Evolutionary conservation across 2,888 invertebrate species (phyloP).

Genomic region (Eucera pruinosa): DNA sequence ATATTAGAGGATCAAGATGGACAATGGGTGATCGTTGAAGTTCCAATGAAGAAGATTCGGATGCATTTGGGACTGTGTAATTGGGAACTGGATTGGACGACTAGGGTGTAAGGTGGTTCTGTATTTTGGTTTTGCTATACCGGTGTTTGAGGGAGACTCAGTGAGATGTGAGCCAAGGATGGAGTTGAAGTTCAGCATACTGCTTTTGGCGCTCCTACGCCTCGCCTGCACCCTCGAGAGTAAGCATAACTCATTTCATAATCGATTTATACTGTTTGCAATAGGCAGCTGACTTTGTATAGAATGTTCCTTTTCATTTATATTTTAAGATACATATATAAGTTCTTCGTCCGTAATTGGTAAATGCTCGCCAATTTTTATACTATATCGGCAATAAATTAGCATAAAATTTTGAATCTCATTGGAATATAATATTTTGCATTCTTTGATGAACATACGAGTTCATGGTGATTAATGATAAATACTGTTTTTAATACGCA

Average conservation of each 20-base stretch:
- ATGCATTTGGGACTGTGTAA: slow-evolving; percentile 1
- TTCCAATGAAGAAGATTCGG: slow-evolving; percentile 12
- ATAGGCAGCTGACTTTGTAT: no score
- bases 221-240: slow-evolving; percentile 75
- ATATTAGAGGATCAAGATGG: neutral
- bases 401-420: no score
- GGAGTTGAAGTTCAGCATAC: slow-evolving; percentile 75
- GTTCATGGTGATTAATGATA: no score
- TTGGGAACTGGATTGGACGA: neutral
- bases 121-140: neutral
- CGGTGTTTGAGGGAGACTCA: slow-evolving; percentile 34
- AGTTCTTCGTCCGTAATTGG: no score
- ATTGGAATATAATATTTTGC: no score
- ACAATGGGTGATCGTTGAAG: slow-evolving; percentile 23
- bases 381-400: no score
- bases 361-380: no score
- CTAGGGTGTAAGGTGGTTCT: slow-evolving; percentile 17
- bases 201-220: slow-evolving; percentile 75
- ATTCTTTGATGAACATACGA: no score
- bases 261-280: neutral
- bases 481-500: no score
- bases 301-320: no score
- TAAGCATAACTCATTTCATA: slow-evolving; percentile 63
- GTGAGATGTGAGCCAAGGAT: slow-evolving; percentile 74
- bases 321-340: no score